A percentile compares a stretch with the other conserved stretches of the same genome.
Conservation (phyloP, 2,888 invertebrate genomes). For the Lobophora halterata region DNA sequence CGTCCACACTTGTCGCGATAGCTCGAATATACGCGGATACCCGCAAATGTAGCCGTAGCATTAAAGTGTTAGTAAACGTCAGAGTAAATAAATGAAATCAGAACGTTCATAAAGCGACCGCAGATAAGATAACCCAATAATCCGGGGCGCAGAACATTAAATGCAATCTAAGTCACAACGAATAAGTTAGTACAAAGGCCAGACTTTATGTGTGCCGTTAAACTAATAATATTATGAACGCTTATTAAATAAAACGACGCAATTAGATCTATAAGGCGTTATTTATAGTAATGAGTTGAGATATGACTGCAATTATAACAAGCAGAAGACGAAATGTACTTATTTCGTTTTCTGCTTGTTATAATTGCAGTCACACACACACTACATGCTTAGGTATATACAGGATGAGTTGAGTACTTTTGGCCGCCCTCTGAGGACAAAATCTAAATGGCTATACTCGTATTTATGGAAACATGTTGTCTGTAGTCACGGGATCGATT, state of each 20-base stretch:
- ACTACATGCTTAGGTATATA: no score
- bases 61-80: constrained; percentile 6
- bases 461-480: no score
- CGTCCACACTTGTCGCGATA: no score
- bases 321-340: neutral
- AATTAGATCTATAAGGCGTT: constrained; percentile 11
- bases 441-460: no score
- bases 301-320: constrained; percentile 6
- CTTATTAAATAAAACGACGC: constrained; percentile 30
- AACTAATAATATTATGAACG: constrained; percentile 22
- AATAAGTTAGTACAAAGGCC: constrained; percentile 33
- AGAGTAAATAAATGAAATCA: constrained; percentile 8
- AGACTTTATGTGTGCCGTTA: constrained; percentile 23
- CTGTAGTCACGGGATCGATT: no score
- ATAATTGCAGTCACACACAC: no score
- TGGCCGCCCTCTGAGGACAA: no score
- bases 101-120: constrained; percentile 32
- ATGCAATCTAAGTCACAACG: constrained; percentile 30
- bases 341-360: no score
- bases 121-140: constrained; percentile 35
- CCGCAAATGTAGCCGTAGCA: no score
- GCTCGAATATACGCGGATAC: no score
- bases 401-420: no score
- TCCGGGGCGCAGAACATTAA: constrained; percentile 25
- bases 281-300: constrained; percentile 11